Base-by-base conservation (phyloP, 2,797 vertebrate genomes). In the Antennarius maculatus region DNA sequence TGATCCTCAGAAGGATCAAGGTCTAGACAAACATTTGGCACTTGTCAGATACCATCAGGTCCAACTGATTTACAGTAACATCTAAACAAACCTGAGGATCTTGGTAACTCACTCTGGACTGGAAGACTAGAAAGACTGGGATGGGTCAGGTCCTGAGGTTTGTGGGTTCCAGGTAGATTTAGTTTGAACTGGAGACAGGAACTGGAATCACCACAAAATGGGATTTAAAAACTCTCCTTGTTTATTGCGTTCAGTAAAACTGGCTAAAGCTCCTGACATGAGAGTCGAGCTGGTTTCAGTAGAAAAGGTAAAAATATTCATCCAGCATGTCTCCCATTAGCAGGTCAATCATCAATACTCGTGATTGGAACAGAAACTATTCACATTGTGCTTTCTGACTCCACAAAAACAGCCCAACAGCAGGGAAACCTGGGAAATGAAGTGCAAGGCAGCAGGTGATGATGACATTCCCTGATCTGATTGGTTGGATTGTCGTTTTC, bases 371-470 rank as follows among this genome's bases (percentile, higher is more conserved):
- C 28, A 70, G 16, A 67, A 77, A 67, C 8, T 3, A 29, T 53
- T 76, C 14, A 41, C 52, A 29, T 79, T 87, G 86, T 87, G 85
- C 86, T 85, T 82, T 77, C 53, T 71, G 61, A 57, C 51, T 67
- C 46, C 31, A 23, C 39, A 59, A 45, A 74, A 64, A 66, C 65
- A 53, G 57, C 29, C 61, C 56, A 23, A 47, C 54, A 74, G 56
- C 74, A 72, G 61, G 55, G 81, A 66, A 62, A 59, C 80, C 66
- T 85, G 80, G 80, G 83, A 82, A 74, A 83, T 67, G 56, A 78
- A 84, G 83, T 84, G 77, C 83, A 90, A 88, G 72, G 79, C 80
- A 83, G 77, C 62, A 72, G 67, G 63, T 51, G 68, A 56, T 17
- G 7, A 42, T 6, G 43, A 57, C 47, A 53, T 52, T 85, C 78